Conservation (phyloP, 2,888 invertebrate species). For the Dynastes grantii region DNA sequence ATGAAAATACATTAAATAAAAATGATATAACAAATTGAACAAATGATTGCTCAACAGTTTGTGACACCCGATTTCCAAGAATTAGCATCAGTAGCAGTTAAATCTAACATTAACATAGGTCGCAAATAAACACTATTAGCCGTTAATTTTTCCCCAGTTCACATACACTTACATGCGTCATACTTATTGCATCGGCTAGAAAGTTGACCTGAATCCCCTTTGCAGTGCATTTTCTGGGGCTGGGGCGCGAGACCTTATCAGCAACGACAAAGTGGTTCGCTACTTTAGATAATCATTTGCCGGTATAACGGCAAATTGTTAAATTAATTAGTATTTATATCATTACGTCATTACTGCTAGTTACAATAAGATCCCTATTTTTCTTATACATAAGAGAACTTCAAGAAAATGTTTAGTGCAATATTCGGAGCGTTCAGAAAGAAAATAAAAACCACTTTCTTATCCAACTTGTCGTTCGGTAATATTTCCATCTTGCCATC, state of each 20-base stretch:
- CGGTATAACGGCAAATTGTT: conserved; percentile 16
- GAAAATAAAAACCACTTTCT: no score
- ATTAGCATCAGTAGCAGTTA: background rate
- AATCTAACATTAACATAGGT: conserved; percentile 1
- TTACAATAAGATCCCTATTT: no score
- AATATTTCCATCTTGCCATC: background rate
- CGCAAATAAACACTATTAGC: background rate
- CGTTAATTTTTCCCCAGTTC: background rate
- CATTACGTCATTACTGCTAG: no score
- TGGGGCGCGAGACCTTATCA: conserved; percentile 25
- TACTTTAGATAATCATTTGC: conserved; percentile 38
- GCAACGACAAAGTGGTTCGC: background rate
- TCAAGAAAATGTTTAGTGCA: no score
- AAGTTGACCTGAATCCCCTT: conserved; percentile 42
- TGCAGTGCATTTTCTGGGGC: conserved; percentile 42
- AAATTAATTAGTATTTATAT: conserved; percentile 2
- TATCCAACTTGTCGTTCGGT: no score
- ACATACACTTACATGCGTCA: conserved; percentile 11
- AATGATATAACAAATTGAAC: no score
- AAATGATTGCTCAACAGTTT: background rate
- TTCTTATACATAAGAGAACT: no score
- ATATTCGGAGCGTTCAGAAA: no score
- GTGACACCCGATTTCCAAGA: background rate
- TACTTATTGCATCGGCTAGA: conserved; percentile 35
- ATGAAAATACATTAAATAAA: no score